Conservation (phyloP, 2,888 invertebrate species). For the Mamestra brassicae region DNA sequence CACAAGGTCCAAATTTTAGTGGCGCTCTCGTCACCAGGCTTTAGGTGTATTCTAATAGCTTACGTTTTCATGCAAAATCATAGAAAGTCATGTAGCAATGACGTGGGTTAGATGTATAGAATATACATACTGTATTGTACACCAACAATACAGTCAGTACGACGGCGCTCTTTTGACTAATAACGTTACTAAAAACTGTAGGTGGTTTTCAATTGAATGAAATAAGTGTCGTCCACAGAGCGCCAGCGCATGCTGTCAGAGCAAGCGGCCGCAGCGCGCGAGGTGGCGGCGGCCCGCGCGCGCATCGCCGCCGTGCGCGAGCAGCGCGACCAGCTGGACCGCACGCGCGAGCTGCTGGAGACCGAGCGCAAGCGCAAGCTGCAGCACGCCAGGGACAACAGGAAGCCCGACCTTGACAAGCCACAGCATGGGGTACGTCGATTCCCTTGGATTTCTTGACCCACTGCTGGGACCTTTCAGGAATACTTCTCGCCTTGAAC, state of each 20-base stretch:
- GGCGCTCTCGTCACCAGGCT: too few relatives aligned
- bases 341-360: slow-evolving; percentile 87
- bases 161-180: too few relatives aligned
- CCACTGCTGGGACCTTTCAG: background rate
- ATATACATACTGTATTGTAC: too few relatives aligned
- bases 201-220: too few relatives aligned
- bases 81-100: too few relatives aligned
- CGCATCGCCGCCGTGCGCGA: slow-evolving; percentile 88
- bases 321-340: slow-evolving; percentile 86
- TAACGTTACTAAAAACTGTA: rapidly evolving
- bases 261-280: slow-evolving; percentile 73
- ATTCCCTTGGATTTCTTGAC: too few relatives aligned
- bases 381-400: slow-evolving; percentile 86
- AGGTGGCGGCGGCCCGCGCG: slow-evolving; percentile 78
- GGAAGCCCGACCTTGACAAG: slow-evolving; percentile 76
- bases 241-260: slow-evolving; percentile 62
- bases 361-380: slow-evolving; percentile 88
- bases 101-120: too few relatives aligned
- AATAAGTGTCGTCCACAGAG: slow-evolving; percentile 34
- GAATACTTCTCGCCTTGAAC: background rate
- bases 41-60: too few relatives aligned
- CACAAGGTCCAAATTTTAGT: too few relatives aligned
- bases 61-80: too few relatives aligned
- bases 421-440: slow-evolving; percentile 46
- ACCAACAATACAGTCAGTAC: too few relatives aligned